These are phyloP conservation scores for Lumbricus terrestris DNA, from an alignment of 2,888 invertebrate genomes.

Conservation along the genomic window DNA sequence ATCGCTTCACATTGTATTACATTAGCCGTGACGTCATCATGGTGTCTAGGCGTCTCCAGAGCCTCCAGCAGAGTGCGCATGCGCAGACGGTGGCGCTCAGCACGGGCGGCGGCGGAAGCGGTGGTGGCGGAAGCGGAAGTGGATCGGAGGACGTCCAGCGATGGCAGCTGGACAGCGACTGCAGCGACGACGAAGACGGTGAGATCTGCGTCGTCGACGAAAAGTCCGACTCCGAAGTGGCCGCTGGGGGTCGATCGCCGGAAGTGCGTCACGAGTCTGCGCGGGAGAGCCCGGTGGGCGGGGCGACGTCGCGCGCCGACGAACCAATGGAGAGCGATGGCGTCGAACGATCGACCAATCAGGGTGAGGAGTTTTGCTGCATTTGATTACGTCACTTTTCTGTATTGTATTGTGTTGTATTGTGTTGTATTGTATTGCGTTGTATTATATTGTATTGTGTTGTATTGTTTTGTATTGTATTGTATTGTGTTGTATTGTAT, in stretches of 20 bases:
- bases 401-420: neutral
- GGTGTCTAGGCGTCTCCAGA: slow-evolving; percentile 10
- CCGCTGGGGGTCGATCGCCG: neutral
- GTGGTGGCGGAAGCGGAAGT: neutral
- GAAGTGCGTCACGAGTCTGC: neutral
- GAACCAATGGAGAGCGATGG: neutral
- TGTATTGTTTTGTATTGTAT: too few relatives aligned
- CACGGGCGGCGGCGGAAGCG: neutral
- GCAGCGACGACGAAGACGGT: slow-evolving; percentile 36
- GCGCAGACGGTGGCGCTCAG: neutral
- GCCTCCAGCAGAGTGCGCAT: slow-evolving; percentile 14
- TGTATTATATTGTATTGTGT: neutral
- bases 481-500: too few relatives aligned
- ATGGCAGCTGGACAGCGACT: neutral
- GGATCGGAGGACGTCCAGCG: neutral
- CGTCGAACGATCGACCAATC: neutral
- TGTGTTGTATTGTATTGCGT: too few relatives aligned
- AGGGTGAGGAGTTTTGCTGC: neutral
- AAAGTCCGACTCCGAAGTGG: slow-evolving; percentile 12
- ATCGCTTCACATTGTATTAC: neutral
- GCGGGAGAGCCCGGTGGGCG: neutral
- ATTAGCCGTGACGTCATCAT: slow-evolving; percentile 3
- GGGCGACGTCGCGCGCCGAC: neutral
- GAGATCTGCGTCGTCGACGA: slow-evolving; percentile 39
- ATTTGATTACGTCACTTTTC: neutral